These are phyloP conservation scores for Sinelater perroti DNA, from an alignment of 2,888 invertebrate genomes.

Conservation along the genomic window DNA sequence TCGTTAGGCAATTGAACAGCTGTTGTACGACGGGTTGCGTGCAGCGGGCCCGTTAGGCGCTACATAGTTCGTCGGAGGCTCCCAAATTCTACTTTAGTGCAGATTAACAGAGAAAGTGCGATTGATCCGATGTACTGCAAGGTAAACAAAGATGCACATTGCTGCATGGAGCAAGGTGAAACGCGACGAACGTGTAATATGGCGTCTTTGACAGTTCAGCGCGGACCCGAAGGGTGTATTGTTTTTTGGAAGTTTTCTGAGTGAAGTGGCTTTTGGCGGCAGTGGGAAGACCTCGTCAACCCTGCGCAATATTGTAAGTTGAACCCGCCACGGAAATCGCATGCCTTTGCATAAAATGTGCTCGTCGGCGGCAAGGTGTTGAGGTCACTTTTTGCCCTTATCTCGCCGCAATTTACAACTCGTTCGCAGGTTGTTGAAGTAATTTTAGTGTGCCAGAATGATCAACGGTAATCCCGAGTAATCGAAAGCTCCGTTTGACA, in stretches of 20 bases:
- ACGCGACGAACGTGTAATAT: constrained; percentile 29
- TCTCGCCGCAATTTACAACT: background rate
- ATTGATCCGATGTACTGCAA: background rate
- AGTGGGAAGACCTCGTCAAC: background rate
- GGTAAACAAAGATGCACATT: constrained; percentile 10
- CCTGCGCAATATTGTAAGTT: constrained; percentile 3
- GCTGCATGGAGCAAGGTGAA: constrained; percentile 19
- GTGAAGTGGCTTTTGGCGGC: constrained; percentile 5
- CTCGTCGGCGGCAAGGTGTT: constrained; percentile 5
- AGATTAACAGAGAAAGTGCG: background rate
- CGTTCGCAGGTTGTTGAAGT: constrained; percentile 3
- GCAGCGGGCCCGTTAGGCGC: background rate
- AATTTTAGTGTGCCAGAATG: too few species aligned
- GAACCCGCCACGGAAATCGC: background rate
- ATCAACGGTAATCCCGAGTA: background rate
- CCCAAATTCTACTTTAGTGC: background rate
- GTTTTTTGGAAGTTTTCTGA: background rate
- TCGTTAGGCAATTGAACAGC: constrained; percentile 2
- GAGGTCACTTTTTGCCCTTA: constrained; percentile 18
- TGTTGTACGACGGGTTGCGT: constrained; percentile 4
- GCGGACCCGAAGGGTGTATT: constrained; percentile 27
- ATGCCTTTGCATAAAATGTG: constrained; percentile 6
- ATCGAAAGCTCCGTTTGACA: too few species aligned
- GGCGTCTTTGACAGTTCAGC: constrained; percentile 41
- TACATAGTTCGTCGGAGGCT: background rate